phyloP scores from a whole-genome alignment of 2,888 invertebrate genomes.

The Amorpha juglandis region DNA sequence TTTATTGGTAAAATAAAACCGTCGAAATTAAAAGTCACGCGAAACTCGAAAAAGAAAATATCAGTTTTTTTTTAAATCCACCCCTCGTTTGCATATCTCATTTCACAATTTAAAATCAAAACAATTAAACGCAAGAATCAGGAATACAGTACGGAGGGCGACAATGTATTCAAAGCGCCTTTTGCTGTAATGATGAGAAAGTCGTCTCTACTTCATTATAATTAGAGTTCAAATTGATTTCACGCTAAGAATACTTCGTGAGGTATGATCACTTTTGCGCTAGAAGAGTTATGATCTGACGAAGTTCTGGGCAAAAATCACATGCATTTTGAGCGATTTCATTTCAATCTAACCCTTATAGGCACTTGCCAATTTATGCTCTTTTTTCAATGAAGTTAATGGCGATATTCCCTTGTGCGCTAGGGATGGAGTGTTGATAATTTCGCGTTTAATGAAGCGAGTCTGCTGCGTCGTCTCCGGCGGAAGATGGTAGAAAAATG shows the following conservation, averaged over 20 bases:
- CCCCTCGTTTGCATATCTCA: conserved; percentile 61
- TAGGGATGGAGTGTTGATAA: conserved; percentile 73
- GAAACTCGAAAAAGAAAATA: conserved; percentile 17
- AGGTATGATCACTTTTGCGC: conserved; percentile 62
- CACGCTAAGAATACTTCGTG: conserved; percentile 32
- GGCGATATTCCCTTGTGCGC: conserved; percentile 71
- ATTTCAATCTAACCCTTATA: conserved; percentile 64
- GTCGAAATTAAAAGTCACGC: conserved; percentile 30
- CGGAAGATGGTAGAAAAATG: conserved; percentile 77
- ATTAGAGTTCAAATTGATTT: conserved; percentile 48
- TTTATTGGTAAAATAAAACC: conserved; percentile 47
- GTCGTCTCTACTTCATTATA: conserved; percentile 34
- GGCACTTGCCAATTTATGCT: conserved; percentile 47
- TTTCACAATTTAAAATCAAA: conserved; percentile 74
- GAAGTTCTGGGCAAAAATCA: conserved; percentile 61
- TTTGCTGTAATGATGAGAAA: conserved; percentile 53
- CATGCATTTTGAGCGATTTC: conserved; percentile 53
- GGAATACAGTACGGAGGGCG: conserved; percentile 64
- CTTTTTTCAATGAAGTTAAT: conserved; percentile 56
- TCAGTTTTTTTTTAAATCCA: conserved; percentile 61
- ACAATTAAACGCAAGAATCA: conserved; percentile 75
- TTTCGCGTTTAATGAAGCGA: conserved; percentile 81
- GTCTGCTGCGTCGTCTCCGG: conserved; percentile 68
- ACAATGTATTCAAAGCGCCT: conserved; percentile 43
- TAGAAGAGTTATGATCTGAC: conserved; percentile 73